phyloP scores from a whole-genome alignment of 2,113 vertebrate genomes.

The Phaethornis superciliosus region DNA sequence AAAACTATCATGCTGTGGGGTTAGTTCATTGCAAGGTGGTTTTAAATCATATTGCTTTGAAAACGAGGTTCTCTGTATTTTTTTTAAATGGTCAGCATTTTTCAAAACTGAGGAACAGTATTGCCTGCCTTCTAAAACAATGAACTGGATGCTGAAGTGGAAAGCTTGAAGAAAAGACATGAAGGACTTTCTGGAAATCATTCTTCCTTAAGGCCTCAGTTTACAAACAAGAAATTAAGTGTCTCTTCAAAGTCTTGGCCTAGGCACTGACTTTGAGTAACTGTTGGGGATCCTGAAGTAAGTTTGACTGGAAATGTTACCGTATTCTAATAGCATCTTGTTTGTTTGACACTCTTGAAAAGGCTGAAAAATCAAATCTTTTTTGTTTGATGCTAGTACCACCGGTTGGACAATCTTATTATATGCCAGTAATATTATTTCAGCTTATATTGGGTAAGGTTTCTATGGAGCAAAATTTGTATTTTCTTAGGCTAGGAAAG shows the following conservation, averaged over 20 bases:
- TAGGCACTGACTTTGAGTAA: not conserved
- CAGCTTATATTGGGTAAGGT: not conserved
- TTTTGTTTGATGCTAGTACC: not conserved
- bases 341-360: not conserved
- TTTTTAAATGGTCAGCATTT: not conserved
- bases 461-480: not conserved
- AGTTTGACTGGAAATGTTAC: not conserved
- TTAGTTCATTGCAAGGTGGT: not conserved
- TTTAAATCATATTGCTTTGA: not conserved
- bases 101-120: not conserved
- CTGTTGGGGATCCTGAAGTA: not conserved
- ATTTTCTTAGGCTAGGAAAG: not conserved
- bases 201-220: not conserved
- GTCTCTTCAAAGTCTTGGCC: not conserved
- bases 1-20: not conserved
- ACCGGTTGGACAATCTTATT: not conserved
- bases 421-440: not conserved
- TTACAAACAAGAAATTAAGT: not conserved
- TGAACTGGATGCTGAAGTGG: not conserved
- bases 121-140: not conserved
- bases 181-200: not conserved
- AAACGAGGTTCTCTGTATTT: not conserved
- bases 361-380: not conserved
- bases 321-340: not conserved
- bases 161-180: not conserved